Evolutionary conservation across 2,888 invertebrate genomes (phyloP), one percentile per base, ranked within the genome.

Genomic region (Hyalella azteca): DNA sequence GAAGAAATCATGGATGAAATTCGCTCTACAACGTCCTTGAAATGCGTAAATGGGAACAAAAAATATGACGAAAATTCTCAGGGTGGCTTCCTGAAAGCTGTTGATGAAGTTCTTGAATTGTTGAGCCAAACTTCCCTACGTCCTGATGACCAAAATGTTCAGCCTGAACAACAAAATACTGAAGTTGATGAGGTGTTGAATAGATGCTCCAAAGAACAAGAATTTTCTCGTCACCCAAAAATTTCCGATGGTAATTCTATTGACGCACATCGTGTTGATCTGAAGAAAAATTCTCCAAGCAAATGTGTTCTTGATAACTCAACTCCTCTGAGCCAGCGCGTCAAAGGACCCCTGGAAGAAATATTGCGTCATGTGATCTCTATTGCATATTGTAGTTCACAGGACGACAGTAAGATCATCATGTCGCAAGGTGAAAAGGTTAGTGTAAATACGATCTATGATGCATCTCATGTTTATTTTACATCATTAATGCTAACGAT

Each of bases 351-450:
- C 29, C 13, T 66, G 36, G 66, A 66, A 66, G 66, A 66, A 29
- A 66, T 66, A 7, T 36, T 66, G 39, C 66, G 66, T 2, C 66
- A 66, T 36, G 66, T 66, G 4, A 66, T 66, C 36, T 66, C 66
- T 19, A 66, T 66, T 15, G 66, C 66, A 5, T 66, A 66, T 36
- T 66, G 66, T 36, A 36, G 66, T 19, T 66, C 66, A 15, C 36
- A 32, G 4, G 32, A 32, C 3, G 66, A 36, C 39, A 66, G 29
- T 15, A 32, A 66, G 32, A 19, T 0, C 36, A 66, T 66, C 66
- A 66, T 36, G 32, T 66, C 66, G 19, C 36, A 36, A 36, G 32
- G 66, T 66, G 66, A 66, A 36, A 36, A 66, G 66, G 66, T 66
- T 7, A 7, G 26, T 54, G 26, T 1, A 26, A 19, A 50, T n/a